A percentile compares a stretch with the other conserved stretches of the same genome.
Conservation (phyloP, 2,888 invertebrate species). For the Agriopis aurantiaria region DNA sequence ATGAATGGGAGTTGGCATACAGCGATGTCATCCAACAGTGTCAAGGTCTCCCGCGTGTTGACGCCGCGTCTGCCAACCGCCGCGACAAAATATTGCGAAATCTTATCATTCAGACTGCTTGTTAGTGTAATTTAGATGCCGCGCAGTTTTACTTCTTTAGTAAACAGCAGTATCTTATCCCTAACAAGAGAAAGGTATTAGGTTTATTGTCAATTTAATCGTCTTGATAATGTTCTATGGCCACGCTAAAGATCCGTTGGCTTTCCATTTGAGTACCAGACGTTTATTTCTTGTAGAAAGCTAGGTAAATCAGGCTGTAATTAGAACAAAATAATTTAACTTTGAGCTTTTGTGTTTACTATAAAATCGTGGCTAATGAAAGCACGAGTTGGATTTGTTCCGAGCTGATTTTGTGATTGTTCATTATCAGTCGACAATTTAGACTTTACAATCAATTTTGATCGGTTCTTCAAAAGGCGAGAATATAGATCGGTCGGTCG, state of each 20-base stretch:
- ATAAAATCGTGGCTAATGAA: not conserved
- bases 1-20: conserved; percentile 77
- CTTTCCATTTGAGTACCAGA: conserved; percentile 9
- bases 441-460: not conserved
- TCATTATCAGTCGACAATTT: not conserved
- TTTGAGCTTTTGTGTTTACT: not conserved
- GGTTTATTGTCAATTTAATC: conserved; percentile 25
- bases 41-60: conserved; percentile 68
- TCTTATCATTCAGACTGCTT: conserved; percentile 25
- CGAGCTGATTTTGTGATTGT: not conserved
- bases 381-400: not conserved
- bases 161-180: not conserved
- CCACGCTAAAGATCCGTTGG: conserved; percentile 5
- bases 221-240: not conserved
- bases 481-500: too few species aligned
- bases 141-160: conserved; percentile 2
- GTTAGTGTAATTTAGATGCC: conserved; percentile 10
- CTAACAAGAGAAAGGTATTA: conserved; percentile 9
- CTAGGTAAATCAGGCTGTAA: conserved; percentile 1
- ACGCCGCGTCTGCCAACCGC: conserved; percentile 59
- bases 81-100: conserved; percentile 47
- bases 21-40: conserved; percentile 64
- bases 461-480: not conserved
- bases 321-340: not conserved
- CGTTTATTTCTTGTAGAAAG: conserved; percentile 12